Conservation (phyloP, 2,113 vertebrate species). For the Bujurquina vittata region DNA sequence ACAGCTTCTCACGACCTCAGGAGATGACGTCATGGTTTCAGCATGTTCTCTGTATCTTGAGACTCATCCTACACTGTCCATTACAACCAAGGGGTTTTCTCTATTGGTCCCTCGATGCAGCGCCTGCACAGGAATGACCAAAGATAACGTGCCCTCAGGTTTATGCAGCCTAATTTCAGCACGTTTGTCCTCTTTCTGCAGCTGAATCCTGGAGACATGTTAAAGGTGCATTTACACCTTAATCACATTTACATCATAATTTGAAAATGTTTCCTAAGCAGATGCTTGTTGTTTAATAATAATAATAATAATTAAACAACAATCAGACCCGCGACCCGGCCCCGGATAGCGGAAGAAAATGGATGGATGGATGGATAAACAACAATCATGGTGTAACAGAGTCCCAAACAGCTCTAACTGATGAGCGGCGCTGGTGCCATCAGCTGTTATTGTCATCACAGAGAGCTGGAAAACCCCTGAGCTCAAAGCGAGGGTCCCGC, state of each 20-base stretch:
- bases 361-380: too few relatives aligned
- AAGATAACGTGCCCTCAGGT: background rate
- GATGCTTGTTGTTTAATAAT: background rate
- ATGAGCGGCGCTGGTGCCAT: background rate
- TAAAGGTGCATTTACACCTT: background rate
- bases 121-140: background rate
- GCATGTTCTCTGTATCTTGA: background rate
- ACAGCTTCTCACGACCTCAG: background rate
- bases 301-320: background rate
- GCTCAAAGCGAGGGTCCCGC: background rate
- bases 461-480: slow-evolving; percentile 49
- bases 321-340: too few relatives aligned
- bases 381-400: background rate
- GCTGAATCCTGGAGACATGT: background rate
- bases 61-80: accelerated
- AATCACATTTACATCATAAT: background rate
- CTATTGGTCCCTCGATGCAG: background rate
- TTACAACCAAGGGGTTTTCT: background rate
- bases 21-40: background rate
- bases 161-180: background rate
- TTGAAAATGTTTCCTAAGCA: background rate
- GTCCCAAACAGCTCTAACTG: background rate
- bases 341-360: too few relatives aligned
- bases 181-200: background rate
- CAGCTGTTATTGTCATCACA: slow-evolving; percentile 46